Conservation (phyloP, 2,888 invertebrate species). For the Cylindroiulus punctatus region DNA sequence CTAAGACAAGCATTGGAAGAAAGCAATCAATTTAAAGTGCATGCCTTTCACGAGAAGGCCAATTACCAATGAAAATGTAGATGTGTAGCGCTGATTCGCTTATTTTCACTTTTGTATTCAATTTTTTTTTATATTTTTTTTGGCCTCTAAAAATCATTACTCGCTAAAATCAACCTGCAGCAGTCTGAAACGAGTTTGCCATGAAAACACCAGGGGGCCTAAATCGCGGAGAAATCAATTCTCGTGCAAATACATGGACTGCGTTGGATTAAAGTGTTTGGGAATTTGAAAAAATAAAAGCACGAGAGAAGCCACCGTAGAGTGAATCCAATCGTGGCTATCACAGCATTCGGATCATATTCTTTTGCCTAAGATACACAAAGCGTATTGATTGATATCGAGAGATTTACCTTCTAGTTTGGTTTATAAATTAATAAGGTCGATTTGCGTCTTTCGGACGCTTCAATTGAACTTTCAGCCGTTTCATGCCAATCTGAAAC, state of each 20-base stretch:
- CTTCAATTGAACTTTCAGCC: conserved; percentile 99
- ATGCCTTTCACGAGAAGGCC: conserved; percentile 48
- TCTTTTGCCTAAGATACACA: background rate
- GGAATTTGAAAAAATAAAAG: background rate
- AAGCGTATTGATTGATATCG: background rate
- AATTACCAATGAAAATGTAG: conserved; percentile 43
- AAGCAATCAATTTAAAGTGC: conserved; percentile 57
- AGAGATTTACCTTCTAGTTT: conserved; percentile 40
- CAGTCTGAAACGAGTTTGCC: background rate
- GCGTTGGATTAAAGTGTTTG: background rate
- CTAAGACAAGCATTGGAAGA: conserved; percentile 58
- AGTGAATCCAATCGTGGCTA: background rate
- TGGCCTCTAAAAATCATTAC: conserved; percentile 28
- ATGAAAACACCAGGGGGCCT: conserved; percentile 2
- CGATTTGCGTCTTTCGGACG: conserved; percentile 97
- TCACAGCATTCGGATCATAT: background rate
- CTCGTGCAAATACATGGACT: background rate
- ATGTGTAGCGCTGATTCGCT: conserved; percentile 39
- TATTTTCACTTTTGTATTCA: background rate
- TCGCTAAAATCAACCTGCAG: background rate
- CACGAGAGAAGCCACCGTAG: background rate
- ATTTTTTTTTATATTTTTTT: background rate
- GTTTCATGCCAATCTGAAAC: conserved; percentile 99
- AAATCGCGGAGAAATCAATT: background rate
- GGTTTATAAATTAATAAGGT: conserved; percentile 77